Percentiles rank a stretch among this genome's conserved stretches.
Evolutionary conservation across 2,888 invertebrate species (phyloP).

Genomic region (Tetheella fluctuosa): DNA sequence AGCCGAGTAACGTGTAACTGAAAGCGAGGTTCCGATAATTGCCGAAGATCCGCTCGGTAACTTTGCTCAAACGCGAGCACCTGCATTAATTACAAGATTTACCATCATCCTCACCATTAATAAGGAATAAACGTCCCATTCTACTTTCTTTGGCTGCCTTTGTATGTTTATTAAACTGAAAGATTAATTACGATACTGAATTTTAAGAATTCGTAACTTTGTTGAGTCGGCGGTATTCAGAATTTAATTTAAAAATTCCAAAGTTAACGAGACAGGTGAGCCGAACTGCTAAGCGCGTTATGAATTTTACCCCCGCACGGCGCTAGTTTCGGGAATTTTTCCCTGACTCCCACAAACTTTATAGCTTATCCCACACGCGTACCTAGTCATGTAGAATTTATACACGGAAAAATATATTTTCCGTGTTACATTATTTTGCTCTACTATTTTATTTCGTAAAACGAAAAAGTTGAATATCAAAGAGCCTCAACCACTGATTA

Average conservation of each 20-base stretch:
- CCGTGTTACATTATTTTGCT: constrained; percentile 23
- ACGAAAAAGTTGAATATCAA: neutral
- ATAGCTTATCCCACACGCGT: constrained; percentile 68
- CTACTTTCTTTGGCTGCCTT: constrained; percentile 58
- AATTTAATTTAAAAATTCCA: constrained; percentile 84
- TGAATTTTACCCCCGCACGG: constrained; percentile 74
- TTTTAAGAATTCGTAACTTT: constrained; percentile 80
- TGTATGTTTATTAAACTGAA: constrained; percentile 73
- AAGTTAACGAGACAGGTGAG: constrained; percentile 83
- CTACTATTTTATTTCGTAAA: neutral
- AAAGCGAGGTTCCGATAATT: constrained; percentile 72
- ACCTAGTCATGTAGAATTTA: constrained; percentile 54
- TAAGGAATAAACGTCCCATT: constrained; percentile 68
- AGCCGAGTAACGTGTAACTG: constrained; percentile 62
- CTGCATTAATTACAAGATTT: constrained; percentile 81
- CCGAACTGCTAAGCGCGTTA: constrained; percentile 80
- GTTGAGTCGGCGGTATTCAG: constrained; percentile 71
- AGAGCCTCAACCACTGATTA: too few relatives aligned
- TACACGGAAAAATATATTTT: constrained; percentile 39
- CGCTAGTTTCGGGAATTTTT: constrained; percentile 78
- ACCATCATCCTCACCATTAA: constrained; percentile 76
- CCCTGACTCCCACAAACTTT: constrained; percentile 69
- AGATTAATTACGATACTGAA: constrained; percentile 79
- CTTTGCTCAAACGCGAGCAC: constrained; percentile 65
- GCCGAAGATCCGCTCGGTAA: constrained; percentile 60